A percentile compares a stretch with the other conserved stretches of the same genome.
Evolutionary conservation across 2,797 vertebrate genomes (phyloP).

Genomic region (Poeciliopsis turneri): DNA sequence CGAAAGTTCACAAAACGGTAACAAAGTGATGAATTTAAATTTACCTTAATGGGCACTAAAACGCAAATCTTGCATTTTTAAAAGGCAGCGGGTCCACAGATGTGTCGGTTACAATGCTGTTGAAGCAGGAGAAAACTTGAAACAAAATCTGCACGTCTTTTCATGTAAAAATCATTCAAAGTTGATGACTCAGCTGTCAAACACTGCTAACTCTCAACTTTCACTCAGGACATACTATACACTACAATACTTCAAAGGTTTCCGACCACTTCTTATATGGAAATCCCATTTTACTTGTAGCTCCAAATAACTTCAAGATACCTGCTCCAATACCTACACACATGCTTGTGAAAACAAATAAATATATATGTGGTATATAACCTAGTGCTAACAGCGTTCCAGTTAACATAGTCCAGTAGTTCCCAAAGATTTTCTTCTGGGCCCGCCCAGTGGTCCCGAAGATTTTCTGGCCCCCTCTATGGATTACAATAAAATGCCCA

Average conservation of each 20-base stretch:
- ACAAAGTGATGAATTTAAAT: conserved; percentile 43
- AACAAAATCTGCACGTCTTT: conserved; percentile 6
- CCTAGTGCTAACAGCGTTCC: neutral
- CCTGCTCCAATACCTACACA: neutral
- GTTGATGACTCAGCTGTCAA: neutral
- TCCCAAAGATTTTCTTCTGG: too few relatives aligned
- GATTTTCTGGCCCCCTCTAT: too few relatives aligned
- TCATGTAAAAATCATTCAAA: conserved; percentile 23
- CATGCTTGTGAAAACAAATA: neutral
- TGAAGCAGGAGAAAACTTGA: neutral
- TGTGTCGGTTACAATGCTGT: conserved; percentile 19
- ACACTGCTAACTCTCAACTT: neutral
- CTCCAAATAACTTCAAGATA: neutral
- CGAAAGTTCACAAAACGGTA: conserved; percentile 27
- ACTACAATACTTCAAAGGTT: neutral
- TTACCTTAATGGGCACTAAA: conserved; percentile 28
- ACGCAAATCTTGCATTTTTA: conserved; percentile 44
- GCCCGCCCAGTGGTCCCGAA: too few relatives aligned
- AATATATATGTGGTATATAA: neutral
- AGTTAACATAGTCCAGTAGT: neutral
- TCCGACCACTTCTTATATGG: neutral
- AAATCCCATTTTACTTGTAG: neutral
- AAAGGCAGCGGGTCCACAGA: conserved; percentile 20
- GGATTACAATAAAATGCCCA: too few relatives aligned
- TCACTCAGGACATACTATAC: neutral